Base-by-base conservation (phyloP, 2,888 invertebrate species). In the Steinernema scapterisci region DNA sequence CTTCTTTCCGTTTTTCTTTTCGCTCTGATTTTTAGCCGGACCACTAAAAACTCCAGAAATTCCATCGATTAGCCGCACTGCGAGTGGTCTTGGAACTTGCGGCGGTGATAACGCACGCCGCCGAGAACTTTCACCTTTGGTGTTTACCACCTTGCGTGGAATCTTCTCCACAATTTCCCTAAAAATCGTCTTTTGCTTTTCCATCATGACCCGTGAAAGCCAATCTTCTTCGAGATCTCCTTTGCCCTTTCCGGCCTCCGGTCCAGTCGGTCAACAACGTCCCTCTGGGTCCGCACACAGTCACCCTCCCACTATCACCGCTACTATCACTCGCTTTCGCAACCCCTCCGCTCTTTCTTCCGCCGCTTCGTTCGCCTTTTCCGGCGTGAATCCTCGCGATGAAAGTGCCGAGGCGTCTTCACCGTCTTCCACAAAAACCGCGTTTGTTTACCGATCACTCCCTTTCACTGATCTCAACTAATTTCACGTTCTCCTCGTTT, bases 341-440 rank as follows among this genome's bases (percentile, higher is more conserved):
- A 48, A 48, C 48, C 48, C 48, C 13, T 48, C 48, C 48, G 48
- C 48, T 48, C 38, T 9, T 9, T 38, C 38, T 9, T 38, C 9
- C 48, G 48, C 19, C 48, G 48, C 48, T 48, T 19, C 48, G 3
- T 23, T 52, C 52, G 19, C 52, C 52, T 21, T 63, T 63, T 63
- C 63, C 63, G 63, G 63, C 13, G 23, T 52, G 52, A 52, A 19
- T 52, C 21, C 21, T n/a, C 52, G 31, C 31, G 63, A 63, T 63
- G 63, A 63, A 27, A 3, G 31, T 27, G 16, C 31, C 2, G 52
- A 19, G 52, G 52, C 52, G 21, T 52, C 38, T 16, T 38, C 9
- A 9, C 9, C 3, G 27, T 2, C 13, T 6, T 63, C 16, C 63
- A 31, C 63, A 63, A 52, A 52, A 63, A 63, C 48, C 6, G 63